Base-by-base conservation (phyloP, 2,113 vertebrate genomes). In the Lanius collurio region DNA sequence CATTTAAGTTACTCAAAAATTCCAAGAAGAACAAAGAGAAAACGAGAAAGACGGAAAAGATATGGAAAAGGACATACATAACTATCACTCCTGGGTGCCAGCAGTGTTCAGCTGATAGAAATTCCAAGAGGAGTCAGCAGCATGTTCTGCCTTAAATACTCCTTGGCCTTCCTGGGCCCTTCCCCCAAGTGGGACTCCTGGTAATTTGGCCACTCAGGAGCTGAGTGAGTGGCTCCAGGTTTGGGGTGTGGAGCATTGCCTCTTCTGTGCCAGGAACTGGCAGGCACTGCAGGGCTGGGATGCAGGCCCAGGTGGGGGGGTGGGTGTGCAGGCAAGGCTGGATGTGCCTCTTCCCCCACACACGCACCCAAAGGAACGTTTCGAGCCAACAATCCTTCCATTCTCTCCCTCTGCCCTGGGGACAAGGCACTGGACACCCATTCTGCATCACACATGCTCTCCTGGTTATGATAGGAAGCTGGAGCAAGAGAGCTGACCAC, bases 91-190 rank as follows among this genome's bases (percentile, higher is more conserved):
- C 24, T 85, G 20, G 4, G 31, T 67, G 4, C 7, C 42, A 50
- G 30, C 0, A 0, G 16, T 5, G 35, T 57, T 67, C 35, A 31
- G 31, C 35, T 57, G 35, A 50, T 5, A 49, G 70, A 49, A 85
- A 35, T 42, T 20, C 26, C 31, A 35, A 35, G 52, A 21, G 16
- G 11, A 57, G 35, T 21, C 20, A 57, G 15, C 16, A 20, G 24
- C 24, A 26, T 14, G 26, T 31, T 85, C 0, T 0, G 20, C 35
- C 13, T 42, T 35, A 35, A 76, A 41, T 21, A 31, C 7, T 2
- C 27, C 11, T 42, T 67, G 62, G 20, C 7, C 8, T 6, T 13
- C 10, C 31, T 42, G 26, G 31, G 16, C 44, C 56, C 21, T 67
- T 59, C 11, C 11, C 19, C 20, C 26, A 26, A 44, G 16, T 35